Evolutionary conservation across 1,140 invertebrate species (phyloP).

Genomic region (Eurosta solidaginis): DNA sequence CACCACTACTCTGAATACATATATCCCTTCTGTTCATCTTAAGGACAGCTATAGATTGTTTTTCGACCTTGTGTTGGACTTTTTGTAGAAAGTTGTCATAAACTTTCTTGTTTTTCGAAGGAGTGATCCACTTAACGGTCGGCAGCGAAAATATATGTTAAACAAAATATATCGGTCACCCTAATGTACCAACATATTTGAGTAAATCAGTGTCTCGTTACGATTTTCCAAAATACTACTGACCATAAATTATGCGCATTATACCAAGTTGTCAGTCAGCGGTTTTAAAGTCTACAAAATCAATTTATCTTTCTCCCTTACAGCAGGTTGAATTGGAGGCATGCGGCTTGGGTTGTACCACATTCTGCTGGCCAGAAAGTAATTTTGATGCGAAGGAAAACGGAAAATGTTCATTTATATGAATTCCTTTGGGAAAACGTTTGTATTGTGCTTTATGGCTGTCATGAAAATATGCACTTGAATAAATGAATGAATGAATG

Average conservation of each 20-base stretch:
- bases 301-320: conserved; percentile 9
- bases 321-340: too few relatives aligned
- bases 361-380: background rate
- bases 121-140: too few relatives aligned
- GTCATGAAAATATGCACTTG: background rate
- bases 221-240: background rate
- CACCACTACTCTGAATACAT: too few relatives aligned
- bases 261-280: background rate
- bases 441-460: background rate
- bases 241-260: conserved; percentile 4
- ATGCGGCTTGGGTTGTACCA: too few relatives aligned
- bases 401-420: conserved; percentile 1
- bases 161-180: too few relatives aligned
- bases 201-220: conserved; percentile 14
- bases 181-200: too few relatives aligned
- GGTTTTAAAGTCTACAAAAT: conserved; percentile 26
- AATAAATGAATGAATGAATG: background rate
- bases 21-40: too few relatives aligned
- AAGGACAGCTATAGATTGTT: too few relatives aligned
- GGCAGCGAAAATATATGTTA: too few relatives aligned
- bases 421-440: background rate
- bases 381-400: background rate
- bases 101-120: too few relatives aligned
- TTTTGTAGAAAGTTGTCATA: too few relatives aligned
- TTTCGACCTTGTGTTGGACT: too few relatives aligned